These are phyloP conservation scores for Tholera decimalis DNA, from an alignment of 2,888 invertebrate genomes.

Conservation along the genomic window DNA sequence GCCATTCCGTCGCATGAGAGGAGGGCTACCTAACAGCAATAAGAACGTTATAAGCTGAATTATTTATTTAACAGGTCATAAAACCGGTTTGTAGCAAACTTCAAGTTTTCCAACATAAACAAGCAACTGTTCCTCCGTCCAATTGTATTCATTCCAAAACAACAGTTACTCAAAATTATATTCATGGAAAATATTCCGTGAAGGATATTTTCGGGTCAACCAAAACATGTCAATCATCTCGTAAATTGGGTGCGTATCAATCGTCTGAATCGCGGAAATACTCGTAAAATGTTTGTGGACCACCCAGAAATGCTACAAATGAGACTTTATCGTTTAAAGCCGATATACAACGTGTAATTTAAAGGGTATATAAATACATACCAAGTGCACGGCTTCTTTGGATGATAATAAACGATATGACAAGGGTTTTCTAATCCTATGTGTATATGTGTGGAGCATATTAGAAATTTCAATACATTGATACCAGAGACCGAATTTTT, in stretches of 20 bases:
- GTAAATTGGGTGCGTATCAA: slow-evolving; percentile 48
- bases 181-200: slow-evolving; percentile 3
- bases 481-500: too few relatives aligned
- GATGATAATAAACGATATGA: too few relatives aligned
- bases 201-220: slow-evolving; percentile 25
- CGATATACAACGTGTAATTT: slow-evolving; percentile 16
- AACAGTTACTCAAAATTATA: neutral
- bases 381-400: too few relatives aligned
- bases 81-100: neutral
- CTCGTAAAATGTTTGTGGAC: slow-evolving; percentile 46
- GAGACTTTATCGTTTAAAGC: slow-evolving; percentile 32
- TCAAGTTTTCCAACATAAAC: neutral
- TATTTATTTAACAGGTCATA: too few relatives aligned
- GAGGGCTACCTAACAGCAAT: too few relatives aligned
- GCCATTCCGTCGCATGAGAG: too few relatives aligned
- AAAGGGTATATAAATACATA: too few relatives aligned
- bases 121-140: neutral
- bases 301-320: slow-evolving; percentile 32
- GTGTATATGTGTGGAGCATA: too few relatives aligned
- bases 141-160: neutral
- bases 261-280: slow-evolving; percentile 38
- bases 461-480: too few relatives aligned
- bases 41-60: too few relatives aligned
- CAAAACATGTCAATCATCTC: slow-evolving; percentile 38
- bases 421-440: too few relatives aligned